Evolutionary conservation across 2,113 vertebrate genomes (phyloP).

Genomic region (Planiliza haematocheilus): DNA sequence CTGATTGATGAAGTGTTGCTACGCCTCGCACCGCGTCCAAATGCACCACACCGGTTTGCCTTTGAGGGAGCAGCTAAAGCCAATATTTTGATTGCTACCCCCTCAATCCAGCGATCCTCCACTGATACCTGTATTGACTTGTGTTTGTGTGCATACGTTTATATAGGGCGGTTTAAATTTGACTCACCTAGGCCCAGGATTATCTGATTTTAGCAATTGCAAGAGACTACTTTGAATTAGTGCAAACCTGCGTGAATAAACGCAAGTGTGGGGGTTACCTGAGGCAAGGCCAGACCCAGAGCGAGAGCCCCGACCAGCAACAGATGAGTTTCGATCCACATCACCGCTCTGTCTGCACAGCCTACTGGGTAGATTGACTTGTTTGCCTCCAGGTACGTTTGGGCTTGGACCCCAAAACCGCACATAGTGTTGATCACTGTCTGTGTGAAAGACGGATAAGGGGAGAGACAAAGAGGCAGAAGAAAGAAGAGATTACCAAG

Average conservation of each 20-base stretch:
- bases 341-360: constrained; percentile 79
- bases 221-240: not conserved
- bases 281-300: constrained; percentile 82
- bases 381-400: constrained; percentile 71
- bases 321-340: constrained; percentile 84
- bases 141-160: not conserved
- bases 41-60: not conserved
- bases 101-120: constrained; percentile 13
- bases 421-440: constrained; percentile 84
- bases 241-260: not conserved
- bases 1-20: constrained; percentile 53
- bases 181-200: not conserved
- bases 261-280: constrained; percentile 69
- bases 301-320: constrained; percentile 79
- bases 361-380: constrained; percentile 80
- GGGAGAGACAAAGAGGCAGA: constrained; percentile 1
- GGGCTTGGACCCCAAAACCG: constrained; percentile 80
- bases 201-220: not conserved
- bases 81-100: constrained; percentile 42
- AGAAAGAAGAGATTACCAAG: not conserved
- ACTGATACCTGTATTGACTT: constrained; percentile 25
- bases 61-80: constrained; percentile 7
- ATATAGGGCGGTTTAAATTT: constrained; percentile 15
- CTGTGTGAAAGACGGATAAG: constrained; percentile 57
- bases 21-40: not conserved